phyloP scores from a whole-genome alignment of 2,888 invertebrate species.

The Perithous albicinctus region DNA sequence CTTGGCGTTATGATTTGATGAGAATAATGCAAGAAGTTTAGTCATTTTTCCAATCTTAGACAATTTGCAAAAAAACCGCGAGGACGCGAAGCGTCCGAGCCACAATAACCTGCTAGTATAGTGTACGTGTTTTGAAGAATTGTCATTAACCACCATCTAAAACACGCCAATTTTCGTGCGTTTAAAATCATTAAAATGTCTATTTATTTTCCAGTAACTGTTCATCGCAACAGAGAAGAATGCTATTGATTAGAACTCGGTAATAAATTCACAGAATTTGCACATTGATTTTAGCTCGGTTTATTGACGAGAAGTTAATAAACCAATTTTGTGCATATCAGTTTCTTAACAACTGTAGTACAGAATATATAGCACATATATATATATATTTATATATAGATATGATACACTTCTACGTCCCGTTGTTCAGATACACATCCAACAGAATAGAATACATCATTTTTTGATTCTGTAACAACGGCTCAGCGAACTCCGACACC shows the following conservation, averaged over 20 bases:
- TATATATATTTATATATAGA: conserved; percentile 10
- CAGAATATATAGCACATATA: conserved; percentile 40
- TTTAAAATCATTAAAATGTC: neutral
- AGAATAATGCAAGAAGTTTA: no score
- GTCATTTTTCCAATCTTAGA: no score
- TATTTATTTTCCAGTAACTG: neutral
- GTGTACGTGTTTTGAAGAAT: no score
- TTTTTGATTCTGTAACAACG: neutral
- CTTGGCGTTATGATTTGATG: no score
- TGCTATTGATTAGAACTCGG: neutral
- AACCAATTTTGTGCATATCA: conserved; percentile 40
- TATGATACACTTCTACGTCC: neutral
- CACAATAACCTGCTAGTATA: no score
- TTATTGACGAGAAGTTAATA: conserved; percentile 28
- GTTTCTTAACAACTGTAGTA: conserved; percentile 29
- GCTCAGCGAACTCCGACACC: neutral
- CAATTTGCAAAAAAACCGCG: no score
- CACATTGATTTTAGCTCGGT: conserved; percentile 25
- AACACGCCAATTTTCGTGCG: no score
- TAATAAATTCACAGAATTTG: neutral
- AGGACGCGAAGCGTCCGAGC: no score
- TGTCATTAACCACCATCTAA: neutral
- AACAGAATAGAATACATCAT: neutral
- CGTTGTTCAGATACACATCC: conserved; percentile 6
- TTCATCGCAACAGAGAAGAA: neutral